Evolutionary conservation across 2,113 vertebrate species (phyloP), one percentile per base, ranked within the genome.

Genomic region (Uropsilus gracilis): DNA sequence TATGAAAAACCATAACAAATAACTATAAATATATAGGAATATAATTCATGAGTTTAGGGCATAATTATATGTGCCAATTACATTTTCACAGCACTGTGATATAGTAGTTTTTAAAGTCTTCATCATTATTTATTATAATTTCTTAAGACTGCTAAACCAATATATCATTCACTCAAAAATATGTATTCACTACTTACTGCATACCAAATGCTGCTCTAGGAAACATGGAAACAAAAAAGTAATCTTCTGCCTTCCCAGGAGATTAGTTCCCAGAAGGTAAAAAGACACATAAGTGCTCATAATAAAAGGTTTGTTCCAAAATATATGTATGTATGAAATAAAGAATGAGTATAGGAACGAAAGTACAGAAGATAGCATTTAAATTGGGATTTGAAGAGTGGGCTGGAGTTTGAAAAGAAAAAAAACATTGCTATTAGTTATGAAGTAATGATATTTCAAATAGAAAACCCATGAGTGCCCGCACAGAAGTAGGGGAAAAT

Each of bases 1-100:
- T 63, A 44, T 64, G 53, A 69, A 82, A 89, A 66, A 66, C 11
- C 22, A 88, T 6, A 44, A 18, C 92, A 83, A 69, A 26, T 46
- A 20, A 87, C 17, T 68, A 30, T 26, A 59, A 61, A 91, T 73
- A 72, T 32, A 32, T 61, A 8, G 8, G 24, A 69, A 64, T 2
- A 55, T 6, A 83, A 89, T 83, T 69, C 4, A 22, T 57, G 5
- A n/a, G 42, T 42, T 71, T 90, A 2, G 5, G 34, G 4, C 48
- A 53, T 66, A 91, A 89, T 73, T 69, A 73, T 73, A 39, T 13
- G 24, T 89, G 20, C 17, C 55, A 44, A 39, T 59, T 69, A 20
- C 10, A 66, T 85, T 72, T 76, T 85, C 34, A 94, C 18, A 24
- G 4, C 1, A 73, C 32, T 75, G 1, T 63, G 46, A 71, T 42